phyloP scores from a whole-genome alignment of 1,140 invertebrate genomes.

The Drosophila baimaii region DNA sequence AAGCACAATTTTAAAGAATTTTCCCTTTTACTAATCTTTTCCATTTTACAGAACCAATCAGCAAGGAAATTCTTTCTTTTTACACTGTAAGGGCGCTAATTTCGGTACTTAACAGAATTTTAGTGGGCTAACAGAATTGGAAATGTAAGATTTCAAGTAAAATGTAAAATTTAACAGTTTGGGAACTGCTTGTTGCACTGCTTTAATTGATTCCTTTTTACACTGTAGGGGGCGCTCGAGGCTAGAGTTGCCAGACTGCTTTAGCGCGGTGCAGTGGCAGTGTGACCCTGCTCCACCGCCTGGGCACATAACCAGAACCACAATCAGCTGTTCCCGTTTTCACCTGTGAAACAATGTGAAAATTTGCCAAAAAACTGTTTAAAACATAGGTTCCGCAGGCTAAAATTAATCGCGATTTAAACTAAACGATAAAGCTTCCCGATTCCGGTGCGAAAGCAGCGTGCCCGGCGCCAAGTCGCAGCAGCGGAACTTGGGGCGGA shows the following conservation, averaged over 20 bases:
- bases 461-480: not conserved
- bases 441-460: not conserved
- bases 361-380: constrained; percentile 9
- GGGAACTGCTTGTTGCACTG: no score
- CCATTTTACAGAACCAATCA: no score
- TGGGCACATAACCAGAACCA: not conserved
- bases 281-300: not conserved
- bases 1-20: no score
- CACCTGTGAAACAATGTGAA: constrained; percentile 40
- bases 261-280: not conserved
- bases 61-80: no score
- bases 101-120: no score
- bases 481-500: not conserved
- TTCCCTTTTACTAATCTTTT: no score
- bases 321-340: constrained; percentile 42
- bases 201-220: no score
- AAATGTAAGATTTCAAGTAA: no score
- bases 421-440: not conserved
- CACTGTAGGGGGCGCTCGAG: no score
- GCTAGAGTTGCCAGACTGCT: constrained; percentile 4
- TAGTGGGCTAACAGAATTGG: no score
- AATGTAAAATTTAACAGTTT: no score
- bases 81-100: no score
- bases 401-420: not conserved
- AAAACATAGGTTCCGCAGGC: not conserved